These are phyloP conservation scores for Drosophila rufa DNA, from an alignment of 1,140 invertebrate genomes.

Conservation along the genomic window DNA sequence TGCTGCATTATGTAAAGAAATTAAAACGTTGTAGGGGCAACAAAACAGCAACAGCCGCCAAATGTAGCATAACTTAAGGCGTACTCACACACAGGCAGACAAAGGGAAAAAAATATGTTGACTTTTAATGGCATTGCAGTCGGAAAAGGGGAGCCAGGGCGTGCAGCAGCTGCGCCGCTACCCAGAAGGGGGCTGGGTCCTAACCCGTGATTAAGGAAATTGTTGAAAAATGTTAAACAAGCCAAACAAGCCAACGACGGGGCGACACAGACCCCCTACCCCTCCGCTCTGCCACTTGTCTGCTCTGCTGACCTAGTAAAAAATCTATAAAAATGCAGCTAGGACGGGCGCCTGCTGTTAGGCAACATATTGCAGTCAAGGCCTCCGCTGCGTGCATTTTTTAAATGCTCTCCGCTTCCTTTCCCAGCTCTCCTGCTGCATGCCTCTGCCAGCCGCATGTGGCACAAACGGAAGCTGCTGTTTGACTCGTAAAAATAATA, in stretches of 20 bases:
- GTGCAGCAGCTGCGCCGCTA: slow-evolving; percentile 47
- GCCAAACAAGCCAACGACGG: slow-evolving; percentile 67
- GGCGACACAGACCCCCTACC: slow-evolving; percentile 16
- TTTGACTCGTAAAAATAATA: slow-evolving; percentile 83
- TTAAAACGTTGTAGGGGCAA: slow-evolving; percentile 69
- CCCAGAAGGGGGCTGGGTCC: slow-evolving; percentile 19
- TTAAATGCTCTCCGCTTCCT: slow-evolving; percentile 74
- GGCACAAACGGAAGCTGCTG: slow-evolving; percentile 81
- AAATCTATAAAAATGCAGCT: slow-evolving; percentile 76
- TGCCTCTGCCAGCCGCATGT: slow-evolving; percentile 68
- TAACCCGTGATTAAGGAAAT: slow-evolving; percentile 81
- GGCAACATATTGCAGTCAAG: slow-evolving; percentile 83
- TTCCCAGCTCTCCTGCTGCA: slow-evolving; percentile 43
- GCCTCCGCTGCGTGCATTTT: slow-evolving; percentile 79
- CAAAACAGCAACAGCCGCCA: slow-evolving; percentile 34
- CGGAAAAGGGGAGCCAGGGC: background rate
- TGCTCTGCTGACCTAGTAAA: slow-evolving; percentile 69
- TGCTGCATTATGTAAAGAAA: slow-evolving; percentile 78
- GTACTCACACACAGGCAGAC: slow-evolving; percentile 18
- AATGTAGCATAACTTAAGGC: slow-evolving; percentile 64
- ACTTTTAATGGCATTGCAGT: slow-evolving; percentile 69
- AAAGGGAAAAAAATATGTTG: slow-evolving; percentile 45
- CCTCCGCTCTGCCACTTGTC: slow-evolving; percentile 7
- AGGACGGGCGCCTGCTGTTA: slow-evolving; percentile 60
- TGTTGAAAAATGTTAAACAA: slow-evolving; percentile 82